Percentiles rank a stretch among this genome's conserved stretches.
phyloP scores from a whole-genome alignment of 1,140 invertebrate species.

The Caerostris extrusa region DNA sequence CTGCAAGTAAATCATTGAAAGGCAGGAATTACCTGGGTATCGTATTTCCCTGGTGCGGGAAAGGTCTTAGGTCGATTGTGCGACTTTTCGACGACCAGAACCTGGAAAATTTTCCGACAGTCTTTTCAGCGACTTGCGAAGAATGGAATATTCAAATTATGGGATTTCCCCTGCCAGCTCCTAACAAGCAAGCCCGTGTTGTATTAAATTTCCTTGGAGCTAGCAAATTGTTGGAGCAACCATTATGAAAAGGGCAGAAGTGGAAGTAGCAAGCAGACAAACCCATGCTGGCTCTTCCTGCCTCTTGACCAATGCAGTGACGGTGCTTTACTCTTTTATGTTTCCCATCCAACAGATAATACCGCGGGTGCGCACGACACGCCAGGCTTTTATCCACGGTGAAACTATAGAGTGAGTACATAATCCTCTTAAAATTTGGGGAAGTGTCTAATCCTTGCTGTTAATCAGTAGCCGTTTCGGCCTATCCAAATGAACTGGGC shows the following conservation, averaged over 20 bases:
- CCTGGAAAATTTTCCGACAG: constrained; percentile 7
- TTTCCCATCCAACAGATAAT: background rate
- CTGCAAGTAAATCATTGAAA: background rate
- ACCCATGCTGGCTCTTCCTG: too few species aligned
- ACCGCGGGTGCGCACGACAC: constrained; percentile 31
- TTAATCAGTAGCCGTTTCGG: constrained; percentile 43
- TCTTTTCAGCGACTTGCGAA: background rate
- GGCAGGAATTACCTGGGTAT: background rate
- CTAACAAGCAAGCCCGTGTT: background rate
- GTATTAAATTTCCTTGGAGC: constrained; percentile 21
- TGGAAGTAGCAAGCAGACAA: background rate
- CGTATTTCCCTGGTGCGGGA: background rate
- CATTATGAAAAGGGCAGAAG: constrained; percentile 7
- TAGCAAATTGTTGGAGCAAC: constrained; percentile 7
- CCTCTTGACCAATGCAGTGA: background rate
- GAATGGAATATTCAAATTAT: constrained; percentile 56
- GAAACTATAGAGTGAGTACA: constrained; percentile 42
- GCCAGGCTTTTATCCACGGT: constrained; percentile 27
- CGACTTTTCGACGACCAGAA: constrained; percentile 2
- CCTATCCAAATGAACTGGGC: too few species aligned
- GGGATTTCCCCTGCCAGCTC: background rate
- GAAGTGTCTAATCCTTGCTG: constrained; percentile 59
- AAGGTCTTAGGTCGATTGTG: too few species aligned
- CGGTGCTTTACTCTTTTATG: constrained; percentile 9
- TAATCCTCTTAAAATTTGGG: constrained; percentile 62